These are phyloP conservation scores for Armadillidium nasatum DNA, from an alignment of 1,140 invertebrate species.

Conservation along the genomic window DNA sequence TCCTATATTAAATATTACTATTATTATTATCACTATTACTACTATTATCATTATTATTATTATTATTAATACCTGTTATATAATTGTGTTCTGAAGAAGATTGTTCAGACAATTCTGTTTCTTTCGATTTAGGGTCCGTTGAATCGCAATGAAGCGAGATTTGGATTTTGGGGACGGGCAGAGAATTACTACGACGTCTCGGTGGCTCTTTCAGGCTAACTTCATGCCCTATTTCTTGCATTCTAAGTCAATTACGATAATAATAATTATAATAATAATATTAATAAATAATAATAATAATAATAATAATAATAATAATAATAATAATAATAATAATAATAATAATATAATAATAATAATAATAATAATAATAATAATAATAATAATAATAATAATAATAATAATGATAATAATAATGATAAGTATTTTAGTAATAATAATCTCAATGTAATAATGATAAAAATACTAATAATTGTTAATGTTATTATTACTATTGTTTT, in stretches of 20 bases:
- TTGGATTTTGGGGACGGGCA: constrained; percentile 89
- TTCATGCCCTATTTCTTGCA: constrained; percentile 69
- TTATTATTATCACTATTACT: too few species aligned
- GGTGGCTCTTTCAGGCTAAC: constrained; percentile 66
- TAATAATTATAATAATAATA: not conserved
- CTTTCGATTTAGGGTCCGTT: not conserved
- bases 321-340: constrained; percentile 17
- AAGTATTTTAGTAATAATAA: too few species aligned
- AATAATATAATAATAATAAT: too few species aligned
- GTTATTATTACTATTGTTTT: too few species aligned
- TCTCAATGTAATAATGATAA: too few species aligned
- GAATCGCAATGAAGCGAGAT: constrained; percentile 69
- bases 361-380: too few species aligned
- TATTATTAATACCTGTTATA: constrained; percentile 42
- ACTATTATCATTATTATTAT: too few species aligned
- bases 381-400: too few species aligned
- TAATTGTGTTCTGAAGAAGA: constrained; percentile 42
- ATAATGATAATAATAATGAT: too few species aligned
- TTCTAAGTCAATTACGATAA: too few species aligned
- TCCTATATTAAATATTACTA: too few species aligned
- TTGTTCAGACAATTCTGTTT: constrained; percentile 36
- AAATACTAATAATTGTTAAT: too few species aligned
- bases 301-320: constrained; percentile 29
- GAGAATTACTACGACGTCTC: constrained; percentile 77
- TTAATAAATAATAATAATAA: not conserved